Conservation (phyloP, 2,797 vertebrate species). For the Poeciliopsis paucimaculata region DNA sequence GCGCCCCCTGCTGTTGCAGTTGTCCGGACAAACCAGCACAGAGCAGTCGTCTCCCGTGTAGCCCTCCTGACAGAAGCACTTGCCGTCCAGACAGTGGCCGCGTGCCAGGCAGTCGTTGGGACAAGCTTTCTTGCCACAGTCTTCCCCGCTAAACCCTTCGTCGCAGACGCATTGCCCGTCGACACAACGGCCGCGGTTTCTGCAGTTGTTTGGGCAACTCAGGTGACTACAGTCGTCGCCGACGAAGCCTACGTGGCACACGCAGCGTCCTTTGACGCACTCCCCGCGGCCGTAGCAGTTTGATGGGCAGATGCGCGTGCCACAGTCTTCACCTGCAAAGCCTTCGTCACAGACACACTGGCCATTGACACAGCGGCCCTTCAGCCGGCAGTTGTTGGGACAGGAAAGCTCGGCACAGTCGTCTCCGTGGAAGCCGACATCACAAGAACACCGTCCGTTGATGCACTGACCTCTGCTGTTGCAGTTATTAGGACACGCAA, state of each 20-base stretch:
- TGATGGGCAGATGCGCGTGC: constrained; percentile 81
- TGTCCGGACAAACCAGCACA: constrained; percentile 77
- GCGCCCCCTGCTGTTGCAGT: constrained; percentile 84
- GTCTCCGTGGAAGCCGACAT: constrained; percentile 82
- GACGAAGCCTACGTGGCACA: constrained; percentile 80
- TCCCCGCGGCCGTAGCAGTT: constrained; percentile 83
- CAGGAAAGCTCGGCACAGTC: constrained; percentile 86
- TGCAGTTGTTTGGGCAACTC: constrained; percentile 86
- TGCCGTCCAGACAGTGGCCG: constrained; percentile 81
- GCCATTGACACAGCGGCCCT: constrained; percentile 83
- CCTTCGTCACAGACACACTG: constrained; percentile 86
- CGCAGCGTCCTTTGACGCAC: constrained; percentile 83
- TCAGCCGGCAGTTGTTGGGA: constrained; percentile 77
- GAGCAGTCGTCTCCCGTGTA: constrained; percentile 86
- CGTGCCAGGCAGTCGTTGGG: constrained; percentile 81
- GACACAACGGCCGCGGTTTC: constrained; percentile 80
- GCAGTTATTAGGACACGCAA: constrained; percentile 84
- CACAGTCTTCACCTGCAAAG: constrained; percentile 83
- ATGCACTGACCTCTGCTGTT: constrained; percentile 83
- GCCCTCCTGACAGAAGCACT: constrained; percentile 80
- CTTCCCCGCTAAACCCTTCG: constrained; percentile 82
- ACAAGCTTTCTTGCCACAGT: constrained; percentile 86
- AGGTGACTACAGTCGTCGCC: constrained; percentile 84
- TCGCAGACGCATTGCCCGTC: constrained; percentile 88
- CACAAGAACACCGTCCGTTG: constrained; percentile 85